phyloP scores from a whole-genome alignment of 2,113 vertebrate genomes.

The Ptychochromis oligacanthus region DNA sequence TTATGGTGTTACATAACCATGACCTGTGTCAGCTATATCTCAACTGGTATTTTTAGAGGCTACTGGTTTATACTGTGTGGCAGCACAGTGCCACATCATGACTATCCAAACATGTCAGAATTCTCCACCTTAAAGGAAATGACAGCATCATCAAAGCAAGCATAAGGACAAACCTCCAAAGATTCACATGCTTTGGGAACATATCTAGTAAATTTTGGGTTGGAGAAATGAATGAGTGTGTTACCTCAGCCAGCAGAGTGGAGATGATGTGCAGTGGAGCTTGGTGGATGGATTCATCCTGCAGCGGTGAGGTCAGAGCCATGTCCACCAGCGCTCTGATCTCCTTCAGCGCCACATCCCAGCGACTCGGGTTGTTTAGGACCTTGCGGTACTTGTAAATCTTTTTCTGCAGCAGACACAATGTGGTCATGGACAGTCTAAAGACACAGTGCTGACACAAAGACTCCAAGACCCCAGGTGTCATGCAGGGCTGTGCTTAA shows the following conservation, averaged over 20 bases:
- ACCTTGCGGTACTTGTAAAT: slow-evolving; percentile 99
- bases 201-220: too few relatives aligned
- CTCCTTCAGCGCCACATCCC: slow-evolving; percentile 98
- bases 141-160: background rate
- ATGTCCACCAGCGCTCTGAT: slow-evolving; percentile 97
- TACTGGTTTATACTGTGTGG: too few relatives aligned
- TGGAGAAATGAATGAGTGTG: background rate
- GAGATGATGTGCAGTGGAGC: slow-evolving; percentile 98
- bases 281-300: slow-evolving; percentile 98
- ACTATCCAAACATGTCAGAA: too few relatives aligned
- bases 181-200: too few relatives aligned
- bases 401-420: slow-evolving; percentile 87
- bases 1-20: background rate
- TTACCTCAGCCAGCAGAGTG: slow-evolving; percentile 95
- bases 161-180: too few relatives aligned
- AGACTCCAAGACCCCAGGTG: background rate
- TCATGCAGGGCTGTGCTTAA: background rate
- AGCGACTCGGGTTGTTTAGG: slow-evolving; percentile 94
- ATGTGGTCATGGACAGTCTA: fast-evolving
- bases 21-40: too few relatives aligned
- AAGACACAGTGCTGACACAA: background rate
- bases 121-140: background rate
- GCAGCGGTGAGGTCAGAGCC: slow-evolving; percentile 93
- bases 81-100: too few relatives aligned
- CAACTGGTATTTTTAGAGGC: background rate